Percentiles rank a stretch among this genome's conserved stretches.
These are phyloP conservation scores for Sycon ciliatum DNA, from an alignment of 37 sponge, comb jelly and placozoan species.

Conservation along the genomic window DNA sequence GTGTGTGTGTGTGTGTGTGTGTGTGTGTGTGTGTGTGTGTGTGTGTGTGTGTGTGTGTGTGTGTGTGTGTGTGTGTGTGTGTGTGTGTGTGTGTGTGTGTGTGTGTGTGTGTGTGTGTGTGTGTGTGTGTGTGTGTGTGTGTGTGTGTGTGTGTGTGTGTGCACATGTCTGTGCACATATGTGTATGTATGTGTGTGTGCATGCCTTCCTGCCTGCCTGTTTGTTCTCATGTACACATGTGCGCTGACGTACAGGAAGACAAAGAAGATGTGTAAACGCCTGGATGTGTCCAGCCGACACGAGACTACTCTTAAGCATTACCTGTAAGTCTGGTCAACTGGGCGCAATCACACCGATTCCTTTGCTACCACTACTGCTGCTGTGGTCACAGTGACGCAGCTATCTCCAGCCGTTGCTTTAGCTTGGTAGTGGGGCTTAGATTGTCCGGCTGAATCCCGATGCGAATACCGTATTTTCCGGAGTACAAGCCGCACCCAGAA, in stretches of 20 bases:
- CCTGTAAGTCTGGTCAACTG: no score
- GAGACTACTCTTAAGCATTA: no score
- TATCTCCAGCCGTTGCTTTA: no score
- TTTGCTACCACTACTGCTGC: no score
- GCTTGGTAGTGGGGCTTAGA: no score
- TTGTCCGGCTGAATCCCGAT: no score
- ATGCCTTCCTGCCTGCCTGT: not conserved
- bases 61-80: constrained; percentile 10
- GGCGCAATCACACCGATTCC: no score
- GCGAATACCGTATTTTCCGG: no score
- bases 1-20: constrained; percentile 18
- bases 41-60: constrained; percentile 14
- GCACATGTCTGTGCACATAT: not conserved
- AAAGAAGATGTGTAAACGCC: constrained; percentile 29
- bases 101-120: constrained; percentile 3
- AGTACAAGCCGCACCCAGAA: no score
- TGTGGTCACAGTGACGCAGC: no score
- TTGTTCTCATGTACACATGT: not conserved
- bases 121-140: constrained; percentile 5
- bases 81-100: not conserved
- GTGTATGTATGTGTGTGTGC: not conserved
- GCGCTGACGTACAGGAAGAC: constrained; percentile 21
- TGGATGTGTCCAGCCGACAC: no score
- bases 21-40: constrained; percentile 14
- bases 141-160: constrained; percentile 5